These are phyloP conservation scores for Ammospiza maritima DNA, from an alignment of 2,797 vertebrate species.

Conservation along the genomic window DNA sequence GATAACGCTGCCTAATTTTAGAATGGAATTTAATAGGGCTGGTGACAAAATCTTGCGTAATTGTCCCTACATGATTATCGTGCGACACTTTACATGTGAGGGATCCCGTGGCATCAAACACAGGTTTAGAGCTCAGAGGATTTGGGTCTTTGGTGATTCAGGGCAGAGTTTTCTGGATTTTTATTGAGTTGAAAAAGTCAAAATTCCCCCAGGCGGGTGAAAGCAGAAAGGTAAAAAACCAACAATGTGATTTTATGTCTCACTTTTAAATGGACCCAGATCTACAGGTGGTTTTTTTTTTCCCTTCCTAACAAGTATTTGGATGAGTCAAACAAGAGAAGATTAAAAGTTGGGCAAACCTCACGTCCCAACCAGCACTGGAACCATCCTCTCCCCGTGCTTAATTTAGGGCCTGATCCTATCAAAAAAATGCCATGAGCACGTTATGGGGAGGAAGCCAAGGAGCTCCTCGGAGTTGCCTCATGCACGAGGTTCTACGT, in stretches of 20 bases:
- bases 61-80: background rate
- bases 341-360: background rate
- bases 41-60: background rate
- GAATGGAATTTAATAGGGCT: background rate
- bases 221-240: rapidly evolving
- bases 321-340: background rate
- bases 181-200: background rate
- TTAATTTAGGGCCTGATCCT: background rate
- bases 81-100: background rate
- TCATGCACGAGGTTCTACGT: background rate
- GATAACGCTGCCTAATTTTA: background rate
- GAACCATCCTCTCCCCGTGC: background rate
- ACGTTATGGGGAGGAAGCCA: background rate
- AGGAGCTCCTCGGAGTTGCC: background rate
- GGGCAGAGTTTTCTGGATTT: background rate
- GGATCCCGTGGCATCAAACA: background rate
- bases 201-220: background rate
- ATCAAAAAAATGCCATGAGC: background rate
- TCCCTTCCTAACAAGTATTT: background rate
- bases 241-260: background rate
- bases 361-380: rapidly evolving
- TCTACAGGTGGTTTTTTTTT: rapidly evolving
- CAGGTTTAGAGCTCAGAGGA: rapidly evolving
- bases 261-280: background rate
- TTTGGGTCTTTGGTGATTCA: background rate